These are phyloP conservation scores for Akabosia matsudoensis DNA, from an alignment of 1,140 invertebrate genomes.

Conservation along the genomic window DNA sequence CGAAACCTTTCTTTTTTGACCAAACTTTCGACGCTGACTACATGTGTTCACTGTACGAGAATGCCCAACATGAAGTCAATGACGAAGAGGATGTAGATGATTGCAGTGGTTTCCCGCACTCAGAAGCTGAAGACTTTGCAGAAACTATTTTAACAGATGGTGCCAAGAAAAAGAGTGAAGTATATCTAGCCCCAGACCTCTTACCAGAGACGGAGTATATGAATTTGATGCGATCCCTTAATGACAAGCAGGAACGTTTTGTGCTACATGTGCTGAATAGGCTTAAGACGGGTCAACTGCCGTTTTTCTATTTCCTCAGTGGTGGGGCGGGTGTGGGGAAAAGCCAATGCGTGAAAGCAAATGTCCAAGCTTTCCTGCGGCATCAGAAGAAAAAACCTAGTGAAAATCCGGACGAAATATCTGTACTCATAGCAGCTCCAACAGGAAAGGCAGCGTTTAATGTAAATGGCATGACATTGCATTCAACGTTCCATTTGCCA, in stretches of 20 bases:
- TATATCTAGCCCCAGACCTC: background rate
- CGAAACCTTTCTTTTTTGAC: background rate
- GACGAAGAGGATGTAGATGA: background rate
- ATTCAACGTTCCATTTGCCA: conserved; percentile 50
- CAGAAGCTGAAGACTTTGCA: background rate
- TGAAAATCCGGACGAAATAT: too few species aligned
- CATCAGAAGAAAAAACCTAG: too few species aligned
- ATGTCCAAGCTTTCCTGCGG: too few species aligned
- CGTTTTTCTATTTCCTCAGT: too few species aligned
- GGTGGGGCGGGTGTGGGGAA: too few species aligned
- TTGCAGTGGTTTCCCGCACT: background rate
- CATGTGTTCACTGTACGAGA: too few species aligned
- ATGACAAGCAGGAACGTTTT: background rate
- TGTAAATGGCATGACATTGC: conserved; percentile 49
- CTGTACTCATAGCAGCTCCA: conserved; percentile 48
- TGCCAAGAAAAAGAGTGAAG: too few species aligned
- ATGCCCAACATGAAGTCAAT: too few species aligned
- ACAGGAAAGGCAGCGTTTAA: conserved; percentile 51
- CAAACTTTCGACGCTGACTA: too few species aligned
- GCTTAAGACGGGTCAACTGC: too few species aligned
- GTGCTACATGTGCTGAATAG: too few species aligned
- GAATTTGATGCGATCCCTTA: background rate
- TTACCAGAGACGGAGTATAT: background rate
- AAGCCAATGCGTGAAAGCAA: too few species aligned
- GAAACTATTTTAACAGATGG: background rate